Percentiles rank a stretch among this genome's conserved stretches.
Conservation (phyloP, 1,140 invertebrate genomes). For the Frieseomelitta varia region DNA sequence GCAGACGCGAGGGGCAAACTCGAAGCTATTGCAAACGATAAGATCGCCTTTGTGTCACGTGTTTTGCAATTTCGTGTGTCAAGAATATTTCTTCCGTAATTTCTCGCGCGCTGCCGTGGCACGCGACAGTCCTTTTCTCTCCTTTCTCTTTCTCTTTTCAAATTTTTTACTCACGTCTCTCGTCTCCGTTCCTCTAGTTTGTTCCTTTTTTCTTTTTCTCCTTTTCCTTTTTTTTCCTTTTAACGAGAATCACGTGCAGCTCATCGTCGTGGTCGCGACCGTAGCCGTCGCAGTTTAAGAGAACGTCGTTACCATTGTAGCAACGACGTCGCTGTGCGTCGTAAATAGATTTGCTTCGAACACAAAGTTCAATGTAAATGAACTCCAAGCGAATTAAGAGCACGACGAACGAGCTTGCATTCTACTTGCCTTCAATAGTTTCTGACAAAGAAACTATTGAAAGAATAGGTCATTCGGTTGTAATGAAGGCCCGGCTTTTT, state of each 20-base stretch:
- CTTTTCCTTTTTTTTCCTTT: not conserved
- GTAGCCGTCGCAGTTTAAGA: not conserved
- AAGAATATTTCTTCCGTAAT: conserved; percentile 38
- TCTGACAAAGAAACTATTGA: too few relatives aligned
- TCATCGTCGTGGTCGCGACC: not conserved
- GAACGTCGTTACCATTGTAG: not conserved
- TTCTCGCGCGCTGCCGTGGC: not conserved
- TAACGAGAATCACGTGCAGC: conserved; percentile 8
- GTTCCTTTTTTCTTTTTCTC: not conserved
- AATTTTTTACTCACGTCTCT: not conserved
- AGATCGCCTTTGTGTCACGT: not conserved
- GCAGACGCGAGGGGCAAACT: not conserved
- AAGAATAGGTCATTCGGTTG: not conserved
- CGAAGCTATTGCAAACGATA: not conserved
- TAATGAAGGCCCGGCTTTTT: not conserved
- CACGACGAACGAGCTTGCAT: not conserved
- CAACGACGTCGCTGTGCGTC: not conserved
- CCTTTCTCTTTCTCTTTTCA: not conserved
- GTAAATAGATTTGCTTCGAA: conserved; percentile 45
- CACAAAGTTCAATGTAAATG: conserved; percentile 48
- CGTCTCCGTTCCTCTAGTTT: not conserved
- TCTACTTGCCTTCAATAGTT: too few relatives aligned
- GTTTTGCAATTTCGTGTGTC: conserved; percentile 18
- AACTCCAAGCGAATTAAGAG: conserved; percentile 24
- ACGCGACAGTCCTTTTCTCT: conserved; percentile 25